Base-by-base conservation (phyloP, 2,888 invertebrate species). In the Scaeva pyrastri region DNA sequence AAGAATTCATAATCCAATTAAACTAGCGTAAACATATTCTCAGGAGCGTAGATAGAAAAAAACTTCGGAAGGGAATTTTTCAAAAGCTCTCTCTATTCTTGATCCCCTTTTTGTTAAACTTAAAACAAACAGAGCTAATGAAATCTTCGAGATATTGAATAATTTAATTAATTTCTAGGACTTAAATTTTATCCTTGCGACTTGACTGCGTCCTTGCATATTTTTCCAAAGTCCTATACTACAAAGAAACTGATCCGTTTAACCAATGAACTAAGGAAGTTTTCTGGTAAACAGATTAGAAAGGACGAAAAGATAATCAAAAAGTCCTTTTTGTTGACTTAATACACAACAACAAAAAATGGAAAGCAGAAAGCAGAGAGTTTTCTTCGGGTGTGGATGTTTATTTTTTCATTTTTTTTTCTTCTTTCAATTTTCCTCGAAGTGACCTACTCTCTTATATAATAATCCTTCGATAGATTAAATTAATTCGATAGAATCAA, bases 401-500 rank as follows among this genome's bases (percentile, higher is more conserved):
- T 66, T 66, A n/a, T 31, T 58, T 58, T 26, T 10, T 11, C 2
- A 50, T 21, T 1, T 21, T 55, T 10, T 1, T 16, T 16, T 31
- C 11, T 12, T 26, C n/a, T 36, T 19, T 14, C 1, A 16, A 16
- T n/a, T 48, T 31, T 45, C 39, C 10, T 26, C 14, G 43, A 39
- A 56, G 70, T 62, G n/a, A n/a, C n/a, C n/a, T n/a, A n/a, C n/a
- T 55, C 58, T 73, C 12, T 39, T 39, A 26, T 19, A 31, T 19
- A 31, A 8, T 48, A 31, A 8, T 48, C 56, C 12, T 16, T 70
- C 11, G 52, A 36, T 11, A 19, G 43, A 79, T 50, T 79, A 75
- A 79, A 79, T 75, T 75, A 52, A 66, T 26, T 68, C 72, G 55
- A 73, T 73, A 73, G 77, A 68, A 50, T 68, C 52, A 16, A 70